Conservation (phyloP, 92 coral and sea anemone genomes). For the Metridium senile region DNA sequence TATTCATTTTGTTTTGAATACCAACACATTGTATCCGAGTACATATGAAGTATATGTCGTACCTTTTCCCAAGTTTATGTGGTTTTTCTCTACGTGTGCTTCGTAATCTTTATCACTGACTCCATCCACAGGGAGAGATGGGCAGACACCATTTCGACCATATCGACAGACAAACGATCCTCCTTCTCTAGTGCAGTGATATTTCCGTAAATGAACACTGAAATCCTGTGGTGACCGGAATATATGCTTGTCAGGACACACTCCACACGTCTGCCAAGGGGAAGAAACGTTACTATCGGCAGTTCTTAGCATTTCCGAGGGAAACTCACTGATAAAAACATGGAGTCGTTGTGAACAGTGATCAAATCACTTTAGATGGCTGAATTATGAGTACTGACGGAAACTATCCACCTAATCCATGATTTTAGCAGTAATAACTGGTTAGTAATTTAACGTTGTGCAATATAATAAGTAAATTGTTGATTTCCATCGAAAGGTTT, state of each 20-base stretch:
- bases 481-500: conserved; percentile 6
- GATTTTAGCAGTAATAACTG: too few species aligned
- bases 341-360: not conserved
- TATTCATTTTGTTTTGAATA: not conserved
- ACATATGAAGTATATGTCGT: too few species aligned
- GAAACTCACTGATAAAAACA: not conserved
- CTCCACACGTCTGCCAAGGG: conserved; percentile 92
- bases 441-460: too few species aligned
- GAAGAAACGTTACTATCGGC: conserved; percentile 84
- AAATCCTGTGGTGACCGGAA: conserved; percentile 94
- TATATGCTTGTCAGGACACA: conserved; percentile 82
- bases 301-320: conserved; percentile 81
- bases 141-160: conserved; percentile 97
- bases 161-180: conserved; percentile 98
- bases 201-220: conserved; percentile 81
- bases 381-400: conserved; percentile 61
- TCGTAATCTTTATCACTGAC: conserved; percentile 98
- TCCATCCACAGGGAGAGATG: conserved; percentile 98
- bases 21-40: too few species aligned
- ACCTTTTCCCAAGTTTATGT: conserved; percentile 75
- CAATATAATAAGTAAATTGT: too few species aligned
- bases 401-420: conserved; percentile 7
- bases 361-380: conserved; percentile 35
- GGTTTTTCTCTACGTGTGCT: conserved; percentile 88
- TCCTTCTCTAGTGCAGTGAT: conserved; percentile 94